Conservation (phyloP, 2,888 invertebrate genomes). For the Hemithea aestivaria region DNA sequence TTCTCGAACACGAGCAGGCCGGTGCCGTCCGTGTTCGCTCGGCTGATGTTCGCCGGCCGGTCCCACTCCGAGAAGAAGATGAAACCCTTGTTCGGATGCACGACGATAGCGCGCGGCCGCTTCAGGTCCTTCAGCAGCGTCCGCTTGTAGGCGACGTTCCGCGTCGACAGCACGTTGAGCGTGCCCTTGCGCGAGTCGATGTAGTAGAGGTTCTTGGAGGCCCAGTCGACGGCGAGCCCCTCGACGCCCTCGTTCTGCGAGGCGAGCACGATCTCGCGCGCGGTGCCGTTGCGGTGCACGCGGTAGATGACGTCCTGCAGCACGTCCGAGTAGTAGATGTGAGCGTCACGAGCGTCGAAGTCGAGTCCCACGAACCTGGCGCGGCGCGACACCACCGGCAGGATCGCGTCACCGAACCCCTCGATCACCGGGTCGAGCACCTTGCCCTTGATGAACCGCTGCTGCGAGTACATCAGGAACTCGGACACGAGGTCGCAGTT, state of each 20-base stretch:
- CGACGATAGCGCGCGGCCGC: constrained; percentile 96
- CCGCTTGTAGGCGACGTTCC: constrained; percentile 90
- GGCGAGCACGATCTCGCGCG: constrained; percentile 93
- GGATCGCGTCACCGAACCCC: constrained; percentile 96
- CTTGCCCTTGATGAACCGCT: constrained; percentile 96
- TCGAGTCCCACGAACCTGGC: constrained; percentile 97
- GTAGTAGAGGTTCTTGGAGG: constrained; percentile 95
- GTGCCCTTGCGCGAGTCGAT: constrained; percentile 97
- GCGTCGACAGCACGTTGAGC: constrained; percentile 93
- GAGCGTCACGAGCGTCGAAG: constrained; percentile 93
- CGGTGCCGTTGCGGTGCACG: constrained; percentile 87
- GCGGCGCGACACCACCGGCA: constrained; percentile 94
- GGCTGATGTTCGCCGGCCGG: constrained; percentile 96
- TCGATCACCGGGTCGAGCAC: constrained; percentile 92
- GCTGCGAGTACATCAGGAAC: constrained; percentile 97
- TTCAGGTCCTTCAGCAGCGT: constrained; percentile 92
- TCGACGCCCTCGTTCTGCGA: constrained; percentile 98
- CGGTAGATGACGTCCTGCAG: constrained; percentile 95
- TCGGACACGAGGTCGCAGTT: constrained; percentile 91
- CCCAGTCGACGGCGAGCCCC: constrained; percentile 97
- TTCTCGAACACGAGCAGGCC: constrained; percentile 92
- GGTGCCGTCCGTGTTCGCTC: constrained; percentile 94
- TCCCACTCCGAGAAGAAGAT: constrained; percentile 98
- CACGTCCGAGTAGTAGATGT: constrained; percentile 98
- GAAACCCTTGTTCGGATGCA: constrained; percentile 96